Percentiles rank a stretch among this genome's conserved stretches.
Evolutionary conservation across 2,113 vertebrate species (phyloP).

Genomic region (Diglossa brunneiventris): DNA sequence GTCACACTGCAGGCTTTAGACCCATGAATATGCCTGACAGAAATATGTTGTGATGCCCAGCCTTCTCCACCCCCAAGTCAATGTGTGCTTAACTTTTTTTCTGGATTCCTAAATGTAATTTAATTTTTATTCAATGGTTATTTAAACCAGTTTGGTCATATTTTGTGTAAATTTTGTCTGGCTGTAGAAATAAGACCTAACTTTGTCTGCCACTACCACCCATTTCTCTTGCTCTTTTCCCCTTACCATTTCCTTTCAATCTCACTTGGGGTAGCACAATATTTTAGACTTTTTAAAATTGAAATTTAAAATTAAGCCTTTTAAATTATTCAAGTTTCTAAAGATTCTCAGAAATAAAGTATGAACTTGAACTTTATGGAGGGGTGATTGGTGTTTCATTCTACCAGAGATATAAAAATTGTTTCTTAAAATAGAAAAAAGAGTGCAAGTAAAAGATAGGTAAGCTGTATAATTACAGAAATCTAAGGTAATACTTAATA

Average conservation of each 20-base stretch:
- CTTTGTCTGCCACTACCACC: neutral
- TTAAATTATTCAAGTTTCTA: neutral
- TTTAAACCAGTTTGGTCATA: neutral
- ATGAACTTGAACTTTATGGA: neutral
- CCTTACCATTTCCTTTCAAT: neutral
- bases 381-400: neutral
- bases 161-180: neutral
- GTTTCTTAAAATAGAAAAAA: neutral
- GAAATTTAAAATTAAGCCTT: neutral
- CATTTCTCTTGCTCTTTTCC: neutral
- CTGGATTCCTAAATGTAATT: neutral
- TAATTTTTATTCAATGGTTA: neutral
- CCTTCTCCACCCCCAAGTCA: fast-evolving
- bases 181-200: neutral
- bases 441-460: neutral
- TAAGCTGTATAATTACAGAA: neutral
- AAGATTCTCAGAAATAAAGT: neutral
- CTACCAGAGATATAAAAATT: neutral
- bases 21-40: neutral
- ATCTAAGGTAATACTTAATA: neutral
- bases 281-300: neutral
- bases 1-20: neutral
- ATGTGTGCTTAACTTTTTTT: neutral
- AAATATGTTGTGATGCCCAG: neutral
- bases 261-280: neutral